These are phyloP conservation scores for Dicrurus megarhynchus DNA, from an alignment of 2,113 vertebrate genomes.

Conservation along the genomic window DNA sequence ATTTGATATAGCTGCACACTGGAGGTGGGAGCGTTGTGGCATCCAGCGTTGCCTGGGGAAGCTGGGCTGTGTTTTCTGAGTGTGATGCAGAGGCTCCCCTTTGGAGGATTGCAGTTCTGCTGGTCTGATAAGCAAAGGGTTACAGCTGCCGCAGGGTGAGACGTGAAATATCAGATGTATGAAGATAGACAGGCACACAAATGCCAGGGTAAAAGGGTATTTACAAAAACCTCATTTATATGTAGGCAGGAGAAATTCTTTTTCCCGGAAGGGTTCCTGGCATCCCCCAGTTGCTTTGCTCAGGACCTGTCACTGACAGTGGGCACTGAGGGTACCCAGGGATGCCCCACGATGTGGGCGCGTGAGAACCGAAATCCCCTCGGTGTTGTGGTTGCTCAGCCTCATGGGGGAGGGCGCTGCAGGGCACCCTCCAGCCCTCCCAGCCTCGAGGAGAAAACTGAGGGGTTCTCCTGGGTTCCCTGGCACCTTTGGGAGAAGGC, in stretches of 20 bases:
- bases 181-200: not conserved
- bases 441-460: rapidly evolving
- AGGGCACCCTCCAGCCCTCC: not conserved
- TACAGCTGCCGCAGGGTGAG: not conserved
- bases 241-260: rapidly evolving
- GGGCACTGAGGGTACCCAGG: not conserved
- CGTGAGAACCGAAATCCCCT: not conserved
- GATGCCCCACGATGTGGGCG: rapidly evolving
- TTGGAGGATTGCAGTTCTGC: not conserved
- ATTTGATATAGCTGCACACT: not conserved
- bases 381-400: rapidly evolving
- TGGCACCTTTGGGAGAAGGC: not conserved
- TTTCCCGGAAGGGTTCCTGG: not conserved
- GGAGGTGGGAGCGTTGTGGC: not conserved
- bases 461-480: not conserved
- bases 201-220: not conserved
- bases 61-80: not conserved
- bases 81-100: not conserved
- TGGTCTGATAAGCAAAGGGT: not conserved
- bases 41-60: not conserved
- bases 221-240: not conserved
- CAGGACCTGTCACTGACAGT: rapidly evolving
- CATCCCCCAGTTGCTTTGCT: not conserved
- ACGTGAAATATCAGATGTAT: rapidly evolving
- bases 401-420: not conserved